Percentiles rank a stretch among this genome's conserved stretches.
Evolutionary conservation across 92 coral and sea anemone genomes (phyloP).

Genomic region (Parazoanthus atlanticus): DNA sequence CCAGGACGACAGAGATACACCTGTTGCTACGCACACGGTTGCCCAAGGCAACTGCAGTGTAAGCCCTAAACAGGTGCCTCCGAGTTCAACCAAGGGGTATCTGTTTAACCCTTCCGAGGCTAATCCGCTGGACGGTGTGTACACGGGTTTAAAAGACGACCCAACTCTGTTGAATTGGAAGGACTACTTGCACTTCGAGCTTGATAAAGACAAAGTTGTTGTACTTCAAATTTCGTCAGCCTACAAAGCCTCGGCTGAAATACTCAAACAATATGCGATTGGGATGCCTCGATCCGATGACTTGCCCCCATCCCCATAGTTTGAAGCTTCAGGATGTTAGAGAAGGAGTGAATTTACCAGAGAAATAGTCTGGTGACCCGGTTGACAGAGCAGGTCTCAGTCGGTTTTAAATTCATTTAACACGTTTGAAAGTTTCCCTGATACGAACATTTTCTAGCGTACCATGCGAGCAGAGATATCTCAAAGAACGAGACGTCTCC

Average conservation of each 20-base stretch:
- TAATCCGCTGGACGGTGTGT: conserved; percentile 50
- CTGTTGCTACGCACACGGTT: conserved; percentile 24
- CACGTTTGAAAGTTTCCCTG: background rate
- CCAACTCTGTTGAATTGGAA: conserved; percentile 75
- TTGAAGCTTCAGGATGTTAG: background rate
- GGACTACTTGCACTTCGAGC: conserved; percentile 85
- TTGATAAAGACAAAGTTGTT: conserved; percentile 88
- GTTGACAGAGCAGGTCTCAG: background rate
- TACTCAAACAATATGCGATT: conserved; percentile 81
- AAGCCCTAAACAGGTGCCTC: conserved; percentile 16
- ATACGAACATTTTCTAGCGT: background rate
- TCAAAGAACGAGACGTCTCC: too few relatives aligned
- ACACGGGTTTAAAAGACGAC: conserved; percentile 75
- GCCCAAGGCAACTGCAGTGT: conserved; percentile 31
- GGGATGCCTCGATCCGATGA: conserved; percentile 86
- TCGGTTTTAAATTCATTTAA: background rate
- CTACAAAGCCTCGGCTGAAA: conserved; percentile 74
- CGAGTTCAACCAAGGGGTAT: conserved; percentile 36
- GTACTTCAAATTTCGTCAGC: conserved; percentile 80
- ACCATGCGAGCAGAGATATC: too few relatives aligned
- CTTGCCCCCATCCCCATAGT: conserved; percentile 54
- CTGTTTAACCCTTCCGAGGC: conserved; percentile 52
- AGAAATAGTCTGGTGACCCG: background rate
- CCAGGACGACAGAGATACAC: conserved; percentile 41
- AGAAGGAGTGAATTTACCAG: background rate